A percentile compares a stretch with the other conserved stretches of the same genome.
These are phyloP conservation scores for Leontocebus nigricollis DNA, from an alignment of 2,797 vertebrate genomes.

Conservation along the genomic window DNA sequence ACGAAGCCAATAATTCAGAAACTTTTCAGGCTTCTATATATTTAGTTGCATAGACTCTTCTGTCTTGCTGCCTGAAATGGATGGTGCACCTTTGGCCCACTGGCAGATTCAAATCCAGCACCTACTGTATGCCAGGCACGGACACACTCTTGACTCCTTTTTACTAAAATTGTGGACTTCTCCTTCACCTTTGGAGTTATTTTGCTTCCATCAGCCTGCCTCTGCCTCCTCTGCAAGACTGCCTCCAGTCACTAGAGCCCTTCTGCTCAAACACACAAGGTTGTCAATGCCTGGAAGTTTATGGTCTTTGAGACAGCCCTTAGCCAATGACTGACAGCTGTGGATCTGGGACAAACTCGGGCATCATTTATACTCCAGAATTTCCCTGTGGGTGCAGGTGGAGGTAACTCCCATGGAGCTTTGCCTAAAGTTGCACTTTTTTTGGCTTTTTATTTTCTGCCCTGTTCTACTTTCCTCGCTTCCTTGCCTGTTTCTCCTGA, in stretches of 20 bases:
- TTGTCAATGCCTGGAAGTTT: neutral
- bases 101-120: neutral
- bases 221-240: neutral
- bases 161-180: neutral
- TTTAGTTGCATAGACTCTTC: neutral
- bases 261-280: neutral
- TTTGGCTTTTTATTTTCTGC: neutral
- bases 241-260: neutral
- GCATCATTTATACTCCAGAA: neutral
- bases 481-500: neutral
- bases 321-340: neutral
- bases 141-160: neutral
- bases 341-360: neutral
- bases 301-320: neutral
- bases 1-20: neutral
- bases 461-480: neutral
- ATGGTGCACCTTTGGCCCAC: neutral
- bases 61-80: neutral
- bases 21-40: neutral
- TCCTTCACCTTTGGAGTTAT: neutral
- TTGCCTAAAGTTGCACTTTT: neutral
- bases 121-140: neutral
- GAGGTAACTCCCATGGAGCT: neutral
- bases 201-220: neutral
- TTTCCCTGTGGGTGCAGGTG: neutral